Evolutionary conservation across 2,888 invertebrate species (phyloP), one percentile per base, ranked within the genome.

Genomic region (Thysanoteuthis rhombus): DNA sequence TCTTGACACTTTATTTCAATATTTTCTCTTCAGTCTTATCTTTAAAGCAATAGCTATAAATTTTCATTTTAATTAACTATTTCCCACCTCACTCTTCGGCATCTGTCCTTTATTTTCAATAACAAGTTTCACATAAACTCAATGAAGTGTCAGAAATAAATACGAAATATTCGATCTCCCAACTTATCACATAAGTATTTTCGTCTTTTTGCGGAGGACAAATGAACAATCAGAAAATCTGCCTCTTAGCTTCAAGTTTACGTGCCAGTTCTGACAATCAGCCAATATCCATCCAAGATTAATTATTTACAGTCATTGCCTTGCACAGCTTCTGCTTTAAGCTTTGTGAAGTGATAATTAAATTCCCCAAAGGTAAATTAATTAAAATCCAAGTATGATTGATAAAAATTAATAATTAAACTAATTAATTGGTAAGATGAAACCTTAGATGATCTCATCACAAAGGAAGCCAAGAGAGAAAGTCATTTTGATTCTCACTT

Each of bases 391-490:
- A 75, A 75, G 36, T 75, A 36, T 75, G 75, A 75, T 75, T 75
- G 75, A 75, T 75, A 75, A 75, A 75, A 75, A 75, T 75, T n/a
- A 75, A 75, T 75, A 75, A 75, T 75, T 75, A 75, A 75, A 75
- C 75, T 75, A 75, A 75, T 75, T 75, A 75, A 75, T 75, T 75
- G n/a, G 75, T 75, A 75, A 75, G 75, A 75, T 75, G 16, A 75
- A 75, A n/a, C 75, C 25, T 52, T 22, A 25, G n/a, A 16, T 75
- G 36, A 75, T 75, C 75, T n/a, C 75, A n/a, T 10, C n/a, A 75
- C 25, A 75, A 75, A 75, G 5, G n/a, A 75, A 75, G 75, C 75
- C 75, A 75, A n/a, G n/a, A 36, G 75, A 75, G 16, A 75, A 75
- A 75, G 16, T n/a, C n/a, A 75, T 75, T 75, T 36, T 75, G 16